These are phyloP conservation scores for Oxytorus armatus DNA, from an alignment of 2,888 invertebrate genomes.

Conservation along the genomic window DNA sequence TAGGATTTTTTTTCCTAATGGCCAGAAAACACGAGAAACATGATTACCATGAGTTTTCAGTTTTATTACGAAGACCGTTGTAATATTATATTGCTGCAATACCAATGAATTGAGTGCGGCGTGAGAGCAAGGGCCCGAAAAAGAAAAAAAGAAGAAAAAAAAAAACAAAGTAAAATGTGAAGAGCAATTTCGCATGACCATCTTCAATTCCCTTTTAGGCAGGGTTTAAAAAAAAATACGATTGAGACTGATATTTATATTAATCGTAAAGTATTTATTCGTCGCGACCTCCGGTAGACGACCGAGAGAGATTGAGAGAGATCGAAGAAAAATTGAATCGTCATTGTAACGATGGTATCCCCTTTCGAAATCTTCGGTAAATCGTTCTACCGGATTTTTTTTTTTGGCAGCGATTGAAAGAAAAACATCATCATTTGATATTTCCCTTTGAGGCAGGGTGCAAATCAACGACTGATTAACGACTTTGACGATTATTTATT, in stretches of 20 bases:
- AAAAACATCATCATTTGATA: constrained; percentile 73
- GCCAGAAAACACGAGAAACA: constrained; percentile 42
- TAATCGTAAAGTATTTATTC: constrained; percentile 78
- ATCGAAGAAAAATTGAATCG: background rate
- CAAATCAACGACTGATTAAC: constrained; percentile 75
- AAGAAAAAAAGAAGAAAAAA: constrained; percentile 55
- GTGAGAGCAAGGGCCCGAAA: constrained; percentile 72
- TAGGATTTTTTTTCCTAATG: constrained; percentile 43
- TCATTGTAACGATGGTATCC: background rate
- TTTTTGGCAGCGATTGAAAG: constrained; percentile 68
- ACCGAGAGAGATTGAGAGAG: constrained; percentile 10
- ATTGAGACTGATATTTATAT: constrained; percentile 82
- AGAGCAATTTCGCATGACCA: constrained; percentile 81
- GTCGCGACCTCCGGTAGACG: constrained; percentile 68
- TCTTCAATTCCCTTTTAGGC: constrained; percentile 79
- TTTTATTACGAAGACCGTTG: constrained; percentile 35
- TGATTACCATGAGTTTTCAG: constrained; percentile 43
- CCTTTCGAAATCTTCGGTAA: constrained; percentile 28
- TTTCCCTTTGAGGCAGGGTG: constrained; percentile 81
- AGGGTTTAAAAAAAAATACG: constrained; percentile 77
- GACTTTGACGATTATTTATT: constrained; percentile 76
- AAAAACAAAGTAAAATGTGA: constrained; percentile 63
- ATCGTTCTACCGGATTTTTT: constrained; percentile 43
- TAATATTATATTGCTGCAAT: constrained; percentile 46
- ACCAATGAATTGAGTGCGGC: constrained; percentile 41